Evolutionary conservation across 2,113 vertebrate species (phyloP).

Genomic region (Pluvianellus socialis): DNA sequence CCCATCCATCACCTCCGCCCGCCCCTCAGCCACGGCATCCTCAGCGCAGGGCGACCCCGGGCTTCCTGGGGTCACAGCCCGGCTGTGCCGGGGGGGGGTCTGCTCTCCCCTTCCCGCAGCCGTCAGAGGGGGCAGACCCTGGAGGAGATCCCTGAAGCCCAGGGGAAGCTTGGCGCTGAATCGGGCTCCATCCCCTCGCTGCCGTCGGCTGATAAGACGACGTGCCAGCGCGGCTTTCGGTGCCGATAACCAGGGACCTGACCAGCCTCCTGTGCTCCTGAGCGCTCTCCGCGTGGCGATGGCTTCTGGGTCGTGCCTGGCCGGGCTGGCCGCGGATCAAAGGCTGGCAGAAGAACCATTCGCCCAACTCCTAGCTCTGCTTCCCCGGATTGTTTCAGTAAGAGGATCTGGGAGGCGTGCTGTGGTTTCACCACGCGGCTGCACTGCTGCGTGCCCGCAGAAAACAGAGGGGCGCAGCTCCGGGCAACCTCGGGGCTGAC

Average conservation of each 20-base stretch:
- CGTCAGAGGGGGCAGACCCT: rapidly evolving
- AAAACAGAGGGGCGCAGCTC: background rate
- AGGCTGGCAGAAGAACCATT: background rate
- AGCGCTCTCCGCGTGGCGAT: background rate
- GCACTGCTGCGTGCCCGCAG: background rate
- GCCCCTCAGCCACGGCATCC: background rate
- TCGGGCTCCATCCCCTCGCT: background rate
- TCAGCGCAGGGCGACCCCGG: background rate
- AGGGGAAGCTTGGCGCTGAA: background rate
- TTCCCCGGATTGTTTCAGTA: background rate
- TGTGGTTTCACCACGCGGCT: background rate
- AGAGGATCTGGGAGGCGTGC: background rate
- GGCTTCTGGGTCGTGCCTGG: background rate
- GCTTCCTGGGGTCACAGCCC: conserved; percentile 38
- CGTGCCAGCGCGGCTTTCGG: rapidly evolving
- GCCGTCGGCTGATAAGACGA: background rate
- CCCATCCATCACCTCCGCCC: background rate
- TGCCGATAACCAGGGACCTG: background rate
- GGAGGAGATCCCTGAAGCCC: background rate
- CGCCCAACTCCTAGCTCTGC: background rate
- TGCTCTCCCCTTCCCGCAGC: background rate
- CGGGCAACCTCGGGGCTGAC: background rate
- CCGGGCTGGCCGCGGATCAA: background rate
- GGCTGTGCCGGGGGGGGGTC: background rate
- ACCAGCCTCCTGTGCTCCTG: background rate